phyloP scores from a whole-genome alignment of 1,140 invertebrate genomes.

The Atopsyche davidsoni region DNA sequence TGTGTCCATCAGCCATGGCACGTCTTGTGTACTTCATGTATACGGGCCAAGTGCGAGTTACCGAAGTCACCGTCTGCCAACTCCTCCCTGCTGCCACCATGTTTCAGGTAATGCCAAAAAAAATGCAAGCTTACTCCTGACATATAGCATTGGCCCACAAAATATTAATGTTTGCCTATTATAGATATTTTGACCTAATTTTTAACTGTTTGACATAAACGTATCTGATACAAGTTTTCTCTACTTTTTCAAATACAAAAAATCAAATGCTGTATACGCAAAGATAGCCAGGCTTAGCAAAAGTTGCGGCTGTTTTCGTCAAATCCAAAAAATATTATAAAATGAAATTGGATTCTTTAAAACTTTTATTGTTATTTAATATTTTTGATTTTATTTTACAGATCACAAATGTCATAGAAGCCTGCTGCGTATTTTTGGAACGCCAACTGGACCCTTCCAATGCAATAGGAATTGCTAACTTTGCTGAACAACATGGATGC shows the following conservation, averaged over 20 bases:
- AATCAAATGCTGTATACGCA: too few species aligned
- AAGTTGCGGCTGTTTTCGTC: too few species aligned
- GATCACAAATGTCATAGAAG: slow-evolving; percentile 84
- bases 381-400: slow-evolving; percentile 36
- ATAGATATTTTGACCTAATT: too few species aligned
- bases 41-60: slow-evolving; percentile 79
- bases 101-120: slow-evolving; percentile 85
- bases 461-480: slow-evolving; percentile 87
- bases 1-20: slow-evolving; percentile 79
- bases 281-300: too few species aligned
- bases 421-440: slow-evolving; percentile 85
- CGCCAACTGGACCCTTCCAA: slow-evolving; percentile 87
- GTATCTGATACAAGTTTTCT: too few species aligned
- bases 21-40: slow-evolving; percentile 86
- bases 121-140: too few species aligned
- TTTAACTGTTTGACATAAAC: too few species aligned
- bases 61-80: slow-evolving; percentile 86
- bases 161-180: too few species aligned
- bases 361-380: slow-evolving; percentile 4
- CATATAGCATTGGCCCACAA: too few species aligned
- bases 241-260: too few species aligned
- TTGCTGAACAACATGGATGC: slow-evolving; percentile 87
- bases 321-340: too few species aligned
- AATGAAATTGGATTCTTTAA: too few species aligned
- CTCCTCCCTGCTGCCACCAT: slow-evolving; percentile 86